These are phyloP conservation scores for Alviniconcha strummeri DNA, from an alignment of 2,888 invertebrate genomes.

Conservation along the genomic window DNA sequence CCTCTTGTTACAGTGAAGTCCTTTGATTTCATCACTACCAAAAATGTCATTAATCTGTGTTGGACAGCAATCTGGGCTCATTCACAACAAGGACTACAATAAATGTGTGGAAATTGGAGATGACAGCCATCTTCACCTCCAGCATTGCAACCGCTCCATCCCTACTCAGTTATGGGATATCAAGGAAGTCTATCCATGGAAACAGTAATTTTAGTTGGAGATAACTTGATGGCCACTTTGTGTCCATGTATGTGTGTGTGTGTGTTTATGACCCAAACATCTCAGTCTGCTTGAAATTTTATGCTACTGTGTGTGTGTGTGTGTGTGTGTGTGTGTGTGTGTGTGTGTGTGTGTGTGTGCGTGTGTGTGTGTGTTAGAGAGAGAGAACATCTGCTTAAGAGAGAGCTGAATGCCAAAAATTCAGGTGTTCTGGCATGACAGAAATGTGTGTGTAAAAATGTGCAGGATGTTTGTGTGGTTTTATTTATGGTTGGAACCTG, in stretches of 20 bases:
- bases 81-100: constrained; percentile 54
- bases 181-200: constrained; percentile 78
- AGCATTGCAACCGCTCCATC: constrained; percentile 89
- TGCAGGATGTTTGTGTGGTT: background rate
- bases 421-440: background rate
- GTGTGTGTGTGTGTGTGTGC: constrained; percentile 14
- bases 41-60: no score
- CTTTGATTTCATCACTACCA: no score
- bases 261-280: background rate
- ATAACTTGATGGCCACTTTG: background rate
- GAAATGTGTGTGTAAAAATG: background rate
- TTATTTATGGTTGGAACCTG: no score
- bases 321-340: constrained; percentile 15
- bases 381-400: background rate
- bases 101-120: constrained; percentile 62
- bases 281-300: no score
- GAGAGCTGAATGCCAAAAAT: background rate
- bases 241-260: constrained; percentile 3
- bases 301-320: background rate
- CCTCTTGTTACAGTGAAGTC: no score
- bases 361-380: constrained; percentile 2
- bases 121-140: constrained; percentile 82
- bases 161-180: constrained; percentile 93
- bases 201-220: constrained; percentile 33
- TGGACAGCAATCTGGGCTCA: constrained; percentile 43